Percentiles rank a stretch among this genome's conserved stretches.
These are phyloP conservation scores for Takifugu bimaculatus DNA, from an alignment of 2,113 vertebrate species.

Conservation along the genomic window DNA sequence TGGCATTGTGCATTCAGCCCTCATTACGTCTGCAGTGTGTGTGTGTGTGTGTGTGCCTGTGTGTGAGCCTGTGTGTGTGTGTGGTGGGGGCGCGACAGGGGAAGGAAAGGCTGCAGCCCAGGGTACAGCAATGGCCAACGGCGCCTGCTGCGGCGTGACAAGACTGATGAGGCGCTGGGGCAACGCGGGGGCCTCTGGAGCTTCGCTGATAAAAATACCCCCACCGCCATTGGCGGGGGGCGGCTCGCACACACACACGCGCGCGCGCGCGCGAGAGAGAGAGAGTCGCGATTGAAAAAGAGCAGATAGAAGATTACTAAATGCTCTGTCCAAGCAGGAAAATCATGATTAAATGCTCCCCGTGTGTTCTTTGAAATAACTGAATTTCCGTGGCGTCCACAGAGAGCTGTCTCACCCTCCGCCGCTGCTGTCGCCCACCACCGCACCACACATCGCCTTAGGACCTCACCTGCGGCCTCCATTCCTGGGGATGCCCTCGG, in stretches of 20 bases:
- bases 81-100: slow-evolving; percentile 45
- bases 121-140: slow-evolving; percentile 75
- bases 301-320: slow-evolving; percentile 4
- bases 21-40: slow-evolving; percentile 71
- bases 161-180: slow-evolving; percentile 76
- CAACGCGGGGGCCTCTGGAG: slow-evolving; percentile 64
- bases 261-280: not conserved
- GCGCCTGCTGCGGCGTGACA: slow-evolving; percentile 71
- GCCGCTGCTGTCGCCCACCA: slow-evolving; percentile 88
- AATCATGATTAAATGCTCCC: slow-evolving; percentile 1
- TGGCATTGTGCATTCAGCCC: slow-evolving; percentile 79
- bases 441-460: slow-evolving; percentile 89
- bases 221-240: slow-evolving; percentile 38
- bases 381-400: slow-evolving; percentile 12
- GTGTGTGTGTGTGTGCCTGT: slow-evolving; percentile 29
- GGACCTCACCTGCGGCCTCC: slow-evolving; percentile 93
- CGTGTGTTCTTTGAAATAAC: not conserved
- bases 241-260: not conserved
- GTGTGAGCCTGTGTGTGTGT: not conserved
- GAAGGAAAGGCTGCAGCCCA: slow-evolving; percentile 58
- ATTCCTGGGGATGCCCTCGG: slow-evolving; percentile 89
- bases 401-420: slow-evolving; percentile 93
- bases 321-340: not conserved
- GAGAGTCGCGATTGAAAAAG: slow-evolving; percentile 8
- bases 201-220: slow-evolving; percentile 70